A percentile compares a stretch with the other conserved stretches of the same genome.
phyloP scores from a whole-genome alignment of 2,113 vertebrate species.

The Proteles cristata region DNA sequence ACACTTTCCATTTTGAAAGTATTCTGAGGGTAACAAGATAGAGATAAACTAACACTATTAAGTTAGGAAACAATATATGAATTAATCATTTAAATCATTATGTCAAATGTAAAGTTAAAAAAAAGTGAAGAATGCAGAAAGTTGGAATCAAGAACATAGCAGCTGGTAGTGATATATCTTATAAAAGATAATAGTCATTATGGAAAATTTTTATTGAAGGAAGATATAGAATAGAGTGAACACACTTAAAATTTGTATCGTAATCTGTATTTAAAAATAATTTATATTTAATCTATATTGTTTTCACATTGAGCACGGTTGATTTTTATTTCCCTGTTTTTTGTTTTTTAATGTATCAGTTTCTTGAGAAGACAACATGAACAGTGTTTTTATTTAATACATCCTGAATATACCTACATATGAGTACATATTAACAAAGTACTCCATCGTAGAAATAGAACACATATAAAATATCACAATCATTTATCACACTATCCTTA shows the following conservation, averaged over 20 bases:
- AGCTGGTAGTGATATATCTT: background rate
- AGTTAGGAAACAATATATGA: background rate
- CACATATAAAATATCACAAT: background rate
- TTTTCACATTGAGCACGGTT: background rate
- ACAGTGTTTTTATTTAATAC: background rate
- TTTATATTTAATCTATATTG: background rate
- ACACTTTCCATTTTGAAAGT: background rate
- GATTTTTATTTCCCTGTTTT: background rate
- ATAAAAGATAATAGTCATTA: background rate
- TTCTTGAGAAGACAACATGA: background rate
- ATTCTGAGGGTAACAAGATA: background rate
- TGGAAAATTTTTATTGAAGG: background rate
- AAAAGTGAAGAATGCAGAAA: background rate
- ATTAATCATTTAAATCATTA: background rate
- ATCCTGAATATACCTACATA: background rate
- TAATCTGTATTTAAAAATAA: background rate
- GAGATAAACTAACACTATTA: background rate
- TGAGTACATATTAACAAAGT: background rate
- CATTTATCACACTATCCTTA: background rate
- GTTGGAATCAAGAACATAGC: background rate
- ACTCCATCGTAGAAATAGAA: background rate
- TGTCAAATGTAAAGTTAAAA: background rate
- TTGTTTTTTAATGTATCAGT: background rate
- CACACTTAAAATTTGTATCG: background rate
- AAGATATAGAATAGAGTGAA: background rate